phyloP scores from a whole-genome alignment of 2,797 vertebrate species.

The Alcedo quadribrachys region DNA sequence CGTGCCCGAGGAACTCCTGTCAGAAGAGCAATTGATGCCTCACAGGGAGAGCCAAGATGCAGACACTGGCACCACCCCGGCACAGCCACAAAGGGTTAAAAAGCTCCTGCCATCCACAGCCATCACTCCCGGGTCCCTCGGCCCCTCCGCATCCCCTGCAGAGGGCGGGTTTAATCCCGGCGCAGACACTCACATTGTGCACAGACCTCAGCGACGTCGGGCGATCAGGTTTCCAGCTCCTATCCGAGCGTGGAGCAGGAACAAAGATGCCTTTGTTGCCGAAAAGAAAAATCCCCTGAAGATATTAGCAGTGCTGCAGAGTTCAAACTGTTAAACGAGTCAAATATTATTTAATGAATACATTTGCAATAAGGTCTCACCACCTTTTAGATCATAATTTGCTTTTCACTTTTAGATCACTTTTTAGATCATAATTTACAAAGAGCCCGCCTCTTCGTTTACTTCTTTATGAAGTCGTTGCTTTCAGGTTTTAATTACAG shows the following conservation, averaged over 20 bases:
- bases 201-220: constrained; percentile 32
- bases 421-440: constrained; percentile 41
- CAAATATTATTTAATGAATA: constrained; percentile 70
- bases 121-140: not conserved
- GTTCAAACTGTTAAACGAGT: constrained; percentile 67
- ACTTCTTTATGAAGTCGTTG: constrained; percentile 20
- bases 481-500: constrained; percentile 60
- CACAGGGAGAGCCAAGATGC: not conserved
- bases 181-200: constrained; percentile 43
- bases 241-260: constrained; percentile 49
- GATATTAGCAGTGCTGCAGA: constrained; percentile 65
- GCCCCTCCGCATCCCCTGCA: constrained; percentile 58
- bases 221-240: constrained; percentile 68
- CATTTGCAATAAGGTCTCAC: constrained; percentile 56
- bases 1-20: not conserved
- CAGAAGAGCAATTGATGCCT: not conserved
- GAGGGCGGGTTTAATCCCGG: constrained; percentile 61
- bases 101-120: not conserved
- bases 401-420: not conserved
- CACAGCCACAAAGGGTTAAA: constrained; percentile 26
- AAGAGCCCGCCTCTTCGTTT: constrained; percentile 1
- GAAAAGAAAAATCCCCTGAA: constrained; percentile 55
- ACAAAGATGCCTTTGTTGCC: constrained; percentile 77
- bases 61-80: not conserved
- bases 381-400: constrained; percentile 42